A percentile compares a stretch with the other conserved stretches of the same genome.
These are phyloP conservation scores for Pangasius sanitwongsei DNA, from an alignment of 2,797 vertebrate species.

Conservation along the genomic window DNA sequence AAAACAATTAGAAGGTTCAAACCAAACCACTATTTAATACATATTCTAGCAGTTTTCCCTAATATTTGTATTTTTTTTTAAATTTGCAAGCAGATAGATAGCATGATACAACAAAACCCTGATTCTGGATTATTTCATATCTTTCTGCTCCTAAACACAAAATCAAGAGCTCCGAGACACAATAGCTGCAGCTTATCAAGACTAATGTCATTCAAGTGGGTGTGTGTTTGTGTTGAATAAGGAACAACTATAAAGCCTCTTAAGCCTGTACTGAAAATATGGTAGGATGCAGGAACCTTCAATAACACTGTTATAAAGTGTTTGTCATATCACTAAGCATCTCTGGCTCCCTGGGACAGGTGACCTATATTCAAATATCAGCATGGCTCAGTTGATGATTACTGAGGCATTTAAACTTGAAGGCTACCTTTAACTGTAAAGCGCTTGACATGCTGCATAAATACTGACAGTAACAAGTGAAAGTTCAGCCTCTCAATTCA, in stretches of 20 bases:
- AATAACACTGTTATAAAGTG: neutral
- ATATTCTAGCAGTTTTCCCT: neutral
- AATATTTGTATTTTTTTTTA: neutral
- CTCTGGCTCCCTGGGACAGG: neutral
- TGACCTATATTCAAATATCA: neutral
- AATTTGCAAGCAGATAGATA: neutral
- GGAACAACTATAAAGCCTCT: neutral
- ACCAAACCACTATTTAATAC: neutral
- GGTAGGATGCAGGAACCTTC: neutral
- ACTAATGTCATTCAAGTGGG: neutral
- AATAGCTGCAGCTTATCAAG: neutral
- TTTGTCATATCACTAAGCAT: neutral
- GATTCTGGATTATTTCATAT: neutral
- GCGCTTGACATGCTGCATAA: neutral
- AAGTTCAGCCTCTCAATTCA: neutral
- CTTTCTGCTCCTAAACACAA: neutral
- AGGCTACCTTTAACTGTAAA: conserved; percentile 1
- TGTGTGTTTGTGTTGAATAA: neutral
- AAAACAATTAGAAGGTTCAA: neutral
- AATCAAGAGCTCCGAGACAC: neutral
- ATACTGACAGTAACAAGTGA: neutral
- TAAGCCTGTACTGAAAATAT: neutral
- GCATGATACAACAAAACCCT: neutral
- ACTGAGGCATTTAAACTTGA: conserved; percentile 1
- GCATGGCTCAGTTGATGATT: neutral